These are phyloP conservation scores for Synanthedon formicaeformis DNA, from an alignment of 2,888 invertebrate genomes.

Conservation along the genomic window DNA sequence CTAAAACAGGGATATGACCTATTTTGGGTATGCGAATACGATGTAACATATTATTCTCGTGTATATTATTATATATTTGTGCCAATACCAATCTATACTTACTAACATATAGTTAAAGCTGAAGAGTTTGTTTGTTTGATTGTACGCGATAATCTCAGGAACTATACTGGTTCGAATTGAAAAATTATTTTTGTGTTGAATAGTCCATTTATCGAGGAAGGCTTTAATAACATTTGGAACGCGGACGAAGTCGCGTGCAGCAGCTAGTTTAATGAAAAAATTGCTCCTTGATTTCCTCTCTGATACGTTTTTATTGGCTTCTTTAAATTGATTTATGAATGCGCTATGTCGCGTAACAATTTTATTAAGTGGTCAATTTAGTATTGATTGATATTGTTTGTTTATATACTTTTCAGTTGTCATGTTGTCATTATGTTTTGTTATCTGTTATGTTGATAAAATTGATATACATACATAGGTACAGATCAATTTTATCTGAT, in stretches of 20 bases:
- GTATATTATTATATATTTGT: constrained; percentile 15
- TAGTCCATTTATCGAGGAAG: too few relatives aligned
- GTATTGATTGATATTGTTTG: background rate
- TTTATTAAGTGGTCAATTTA: background rate
- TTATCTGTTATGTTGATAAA: too few relatives aligned
- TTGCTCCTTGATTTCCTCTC: background rate
- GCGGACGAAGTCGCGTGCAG: too few relatives aligned
- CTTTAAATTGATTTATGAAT: background rate
- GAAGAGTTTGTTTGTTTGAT: too few relatives aligned
- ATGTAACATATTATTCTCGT: constrained; percentile 7
- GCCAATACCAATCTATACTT: background rate
- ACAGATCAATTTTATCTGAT: too few relatives aligned
- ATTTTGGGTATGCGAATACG: constrained; percentile 36
- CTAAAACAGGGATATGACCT: constrained; percentile 57
- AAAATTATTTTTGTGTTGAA: too few relatives aligned
- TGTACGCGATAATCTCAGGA: too few relatives aligned
- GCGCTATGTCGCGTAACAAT: background rate
- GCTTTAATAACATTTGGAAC: too few relatives aligned
- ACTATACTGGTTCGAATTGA: too few relatives aligned
- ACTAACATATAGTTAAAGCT: too few relatives aligned
- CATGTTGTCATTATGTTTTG: too few relatives aligned
- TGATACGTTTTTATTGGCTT: background rate
- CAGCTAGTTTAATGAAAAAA: background rate
- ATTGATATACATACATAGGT: too few relatives aligned
- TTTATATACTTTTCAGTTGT: background rate